These are phyloP conservation scores for Branchellion lobata DNA, from an alignment of 2,888 invertebrate genomes.

Conservation along the genomic window DNA sequence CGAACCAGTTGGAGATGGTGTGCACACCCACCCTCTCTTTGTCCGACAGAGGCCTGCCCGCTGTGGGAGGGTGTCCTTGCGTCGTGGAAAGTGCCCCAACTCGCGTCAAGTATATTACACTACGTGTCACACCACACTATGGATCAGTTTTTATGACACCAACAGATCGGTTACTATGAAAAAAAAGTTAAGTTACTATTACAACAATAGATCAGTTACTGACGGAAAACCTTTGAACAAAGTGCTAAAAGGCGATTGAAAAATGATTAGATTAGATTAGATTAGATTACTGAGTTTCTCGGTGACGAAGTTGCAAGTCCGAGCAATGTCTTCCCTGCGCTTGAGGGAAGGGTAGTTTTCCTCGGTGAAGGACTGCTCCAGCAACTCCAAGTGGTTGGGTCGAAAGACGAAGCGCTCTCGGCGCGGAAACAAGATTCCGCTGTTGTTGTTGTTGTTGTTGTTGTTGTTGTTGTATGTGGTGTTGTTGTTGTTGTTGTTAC, in stretches of 20 bases:
- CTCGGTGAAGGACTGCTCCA: constrained; percentile 62
- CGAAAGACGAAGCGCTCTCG: constrained; percentile 65
- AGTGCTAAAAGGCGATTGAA: no score
- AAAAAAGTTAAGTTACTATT: no score
- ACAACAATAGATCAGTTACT: no score
- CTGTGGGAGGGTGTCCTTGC: no score
- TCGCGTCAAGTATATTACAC: no score
- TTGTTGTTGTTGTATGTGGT: constrained; percentile 5
- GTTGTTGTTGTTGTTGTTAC: not conserved
- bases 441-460: constrained; percentile 16
- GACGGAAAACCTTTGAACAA: no score
- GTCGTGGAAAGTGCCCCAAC: no score
- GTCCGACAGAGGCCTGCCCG: constrained; percentile 58
- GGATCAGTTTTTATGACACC: no score
- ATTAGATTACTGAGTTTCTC: constrained; percentile 53
- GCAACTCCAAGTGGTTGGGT: constrained; percentile 62
- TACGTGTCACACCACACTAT: no score
- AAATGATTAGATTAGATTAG: no score
- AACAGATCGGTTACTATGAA: no score
- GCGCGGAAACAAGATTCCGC: constrained; percentile 47
- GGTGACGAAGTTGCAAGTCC: constrained; percentile 61
- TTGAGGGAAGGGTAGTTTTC: constrained; percentile 64
- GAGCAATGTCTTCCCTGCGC: constrained; percentile 63
- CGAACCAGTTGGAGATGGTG: constrained; percentile 65
- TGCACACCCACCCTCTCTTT: constrained; percentile 64